Evolutionary conservation across 1,140 invertebrate genomes (phyloP).

Genomic region (Pantala flavescens): DNA sequence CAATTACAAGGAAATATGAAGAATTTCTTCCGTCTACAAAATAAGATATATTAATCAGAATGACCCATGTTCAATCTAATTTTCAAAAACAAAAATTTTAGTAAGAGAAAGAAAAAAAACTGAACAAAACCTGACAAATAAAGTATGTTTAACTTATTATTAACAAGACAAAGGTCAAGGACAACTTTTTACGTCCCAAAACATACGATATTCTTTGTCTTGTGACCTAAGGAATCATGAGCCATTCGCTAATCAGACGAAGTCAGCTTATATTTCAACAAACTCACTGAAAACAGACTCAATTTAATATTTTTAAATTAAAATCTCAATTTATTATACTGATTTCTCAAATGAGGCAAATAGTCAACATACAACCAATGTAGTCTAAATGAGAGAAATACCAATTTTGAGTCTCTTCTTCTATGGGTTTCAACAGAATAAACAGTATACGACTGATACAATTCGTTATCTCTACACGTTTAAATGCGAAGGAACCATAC

Average conservation of each 20-base stretch:
- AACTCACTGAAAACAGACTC: neutral
- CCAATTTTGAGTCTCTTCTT: neutral
- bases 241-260: neutral
- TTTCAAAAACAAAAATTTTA: neutral
- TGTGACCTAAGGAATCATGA: neutral
- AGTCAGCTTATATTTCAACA: neutral
- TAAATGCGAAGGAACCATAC: neutral
- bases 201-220: neutral
- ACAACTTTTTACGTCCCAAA: neutral
- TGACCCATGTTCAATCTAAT: neutral
- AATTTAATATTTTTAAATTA: neutral
- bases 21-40: neutral
- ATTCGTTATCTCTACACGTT: neutral
- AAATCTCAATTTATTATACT: neutral
- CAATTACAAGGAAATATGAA: neutral
- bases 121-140: neutral
- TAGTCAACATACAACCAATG: neutral
- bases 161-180: neutral
- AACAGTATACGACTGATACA: neutral
- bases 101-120: neutral
- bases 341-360: neutral
- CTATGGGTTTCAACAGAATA: neutral
- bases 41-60: neutral
- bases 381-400: neutral
- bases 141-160: neutral